Base-by-base conservation (phyloP, 2,888 invertebrate genomes). In the Liopterus haemorrhoidalis region DNA sequence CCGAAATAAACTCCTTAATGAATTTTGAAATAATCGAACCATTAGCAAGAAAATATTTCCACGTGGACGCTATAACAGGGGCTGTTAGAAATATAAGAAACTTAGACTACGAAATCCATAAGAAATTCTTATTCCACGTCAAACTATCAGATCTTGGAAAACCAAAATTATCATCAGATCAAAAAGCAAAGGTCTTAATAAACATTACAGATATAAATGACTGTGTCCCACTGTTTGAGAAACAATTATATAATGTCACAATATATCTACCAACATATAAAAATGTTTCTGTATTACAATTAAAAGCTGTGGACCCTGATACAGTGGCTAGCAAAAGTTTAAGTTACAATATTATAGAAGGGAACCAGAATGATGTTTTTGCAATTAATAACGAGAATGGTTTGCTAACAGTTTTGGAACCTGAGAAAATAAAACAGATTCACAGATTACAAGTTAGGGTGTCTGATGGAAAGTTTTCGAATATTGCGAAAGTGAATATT, bases 11-110 rank as follows among this genome's bases (percentile, higher is more conserved):
- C 70, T 85, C 86, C 18, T 75, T 87, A 55, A 73, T 95, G 45
- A 79, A 82, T 57, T 96, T 85, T 69, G 84, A 85, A 63, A 86
- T 95, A 52, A 73, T 86, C 42, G 89, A 91, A 65, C 81, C 82
- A 41, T 69, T 79, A 49, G 86, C 89, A 2, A 77, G 83, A 50
- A 76, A 79, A 54, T 82, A 80, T 61, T 94, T 94, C 68, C 80
- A 81, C 61, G 82, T 94, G 49, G 91, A 93, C 67, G 79, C 88
- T 35, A 85, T 82, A 54, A 92, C 93, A 3, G 91, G 93, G 42
- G 89, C 92, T 30, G 81, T 95, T 52, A 77, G 83, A 56, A 81
- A 87, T 1, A 78, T 82, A 20, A 78, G 79, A 56, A 68, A 76
- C 5, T 72, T 94, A 51, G 94, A 95, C 70, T 85, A 85, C 65